These are phyloP conservation scores for Ochropleura plecta DNA, from an alignment of 2,888 invertebrate species.

Conservation along the genomic window DNA sequence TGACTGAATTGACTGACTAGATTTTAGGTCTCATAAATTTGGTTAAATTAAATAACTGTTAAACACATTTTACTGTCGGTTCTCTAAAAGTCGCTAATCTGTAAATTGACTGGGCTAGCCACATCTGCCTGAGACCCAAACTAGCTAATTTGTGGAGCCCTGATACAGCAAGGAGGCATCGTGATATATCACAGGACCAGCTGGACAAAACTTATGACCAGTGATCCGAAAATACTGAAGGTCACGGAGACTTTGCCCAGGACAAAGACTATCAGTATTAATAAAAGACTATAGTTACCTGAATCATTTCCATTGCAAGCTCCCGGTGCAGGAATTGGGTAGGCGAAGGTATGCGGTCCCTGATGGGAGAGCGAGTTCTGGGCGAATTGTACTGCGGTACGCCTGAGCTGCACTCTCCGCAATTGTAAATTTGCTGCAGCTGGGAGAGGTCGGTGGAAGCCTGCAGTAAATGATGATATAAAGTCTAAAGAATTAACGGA, in stretches of 20 bases:
- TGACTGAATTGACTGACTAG: too few species aligned
- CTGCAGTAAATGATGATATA: neutral
- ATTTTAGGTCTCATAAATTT: too few species aligned
- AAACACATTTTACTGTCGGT: neutral
- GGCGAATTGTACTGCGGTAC: neutral
- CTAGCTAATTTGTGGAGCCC: neutral
- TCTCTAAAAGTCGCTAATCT: neutral
- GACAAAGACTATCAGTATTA: neutral
- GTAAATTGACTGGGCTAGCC: neutral
- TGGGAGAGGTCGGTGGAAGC: neutral
- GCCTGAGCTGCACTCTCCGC: slow-evolving; percentile 3
- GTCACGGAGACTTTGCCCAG: too few species aligned
- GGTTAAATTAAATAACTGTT: neutral
- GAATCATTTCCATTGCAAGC: neutral
- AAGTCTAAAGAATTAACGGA: neutral
- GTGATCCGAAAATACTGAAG: neutral
- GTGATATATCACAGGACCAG: too few species aligned
- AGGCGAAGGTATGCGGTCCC: neutral
- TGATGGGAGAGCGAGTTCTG: neutral
- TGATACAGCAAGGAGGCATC: neutral
- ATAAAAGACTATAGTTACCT: slow-evolving; percentile 2
- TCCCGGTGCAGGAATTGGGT: neutral
- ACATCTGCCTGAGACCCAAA: neutral
- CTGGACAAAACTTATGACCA: too few species aligned
- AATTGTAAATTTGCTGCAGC: slow-evolving; percentile 3